Evolutionary conservation across 2,888 invertebrate species (phyloP).

Genomic region (Mellilla xanthometata): DNA sequence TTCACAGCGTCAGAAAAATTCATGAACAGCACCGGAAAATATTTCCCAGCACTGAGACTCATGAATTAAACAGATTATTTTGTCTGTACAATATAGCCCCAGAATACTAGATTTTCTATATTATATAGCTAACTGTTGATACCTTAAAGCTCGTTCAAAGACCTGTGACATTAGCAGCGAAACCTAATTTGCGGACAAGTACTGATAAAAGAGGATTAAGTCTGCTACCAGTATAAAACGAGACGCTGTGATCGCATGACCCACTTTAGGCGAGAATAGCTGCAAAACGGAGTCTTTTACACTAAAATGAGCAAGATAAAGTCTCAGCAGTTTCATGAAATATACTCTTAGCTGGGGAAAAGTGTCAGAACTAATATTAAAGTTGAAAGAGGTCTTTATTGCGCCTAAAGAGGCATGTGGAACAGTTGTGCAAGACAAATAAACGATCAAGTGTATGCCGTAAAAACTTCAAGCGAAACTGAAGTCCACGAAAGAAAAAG

Average conservation of each 20-base stretch:
- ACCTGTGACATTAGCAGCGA: conserved; percentile 9
- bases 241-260: conserved; percentile 11
- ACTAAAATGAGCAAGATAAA: conserved; percentile 22
- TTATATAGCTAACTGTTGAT: not conserved
- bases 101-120: too few species aligned
- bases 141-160: conserved; percentile 1
- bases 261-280: conserved; percentile 13
- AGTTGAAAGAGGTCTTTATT: conserved; percentile 37
- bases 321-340: conserved; percentile 12
- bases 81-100: not conserved
- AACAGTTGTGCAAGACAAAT: conserved; percentile 51
- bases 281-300: conserved; percentile 16
- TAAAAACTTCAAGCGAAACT: conserved; percentile 66
- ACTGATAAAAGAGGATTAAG: conserved; percentile 21
- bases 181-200: conserved; percentile 17
- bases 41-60: conserved; percentile 3
- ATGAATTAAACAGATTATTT: conserved; percentile 1
- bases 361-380: conserved; percentile 24
- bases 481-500: conserved; percentile 54
- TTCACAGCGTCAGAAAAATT: conserved; percentile 11
- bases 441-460: conserved; percentile 48
- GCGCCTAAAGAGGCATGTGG: conserved; percentile 39
- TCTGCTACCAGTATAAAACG: conserved; percentile 5
- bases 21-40: not conserved
- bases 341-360: conserved; percentile 12